Base-by-base conservation (phyloP, 2,113 vertebrate species). In the Procapra przewalskii region DNA sequence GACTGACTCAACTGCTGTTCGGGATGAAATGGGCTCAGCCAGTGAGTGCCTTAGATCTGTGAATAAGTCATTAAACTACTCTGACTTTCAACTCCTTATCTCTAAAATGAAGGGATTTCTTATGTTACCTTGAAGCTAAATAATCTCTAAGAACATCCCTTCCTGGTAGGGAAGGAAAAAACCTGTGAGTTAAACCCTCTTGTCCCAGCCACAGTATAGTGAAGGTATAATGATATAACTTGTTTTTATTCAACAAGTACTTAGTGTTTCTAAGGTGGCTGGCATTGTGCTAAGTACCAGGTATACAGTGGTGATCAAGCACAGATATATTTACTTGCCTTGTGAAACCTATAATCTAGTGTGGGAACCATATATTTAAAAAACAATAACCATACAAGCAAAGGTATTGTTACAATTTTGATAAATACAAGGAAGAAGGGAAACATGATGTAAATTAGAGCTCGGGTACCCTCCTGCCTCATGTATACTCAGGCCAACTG, bases 71-170 rank as follows among this genome's bases (percentile, higher is more conserved):
- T 93, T 94, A 96, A 96, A 86, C 50, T 50, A 33, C 27, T 88
- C 36, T 94, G 62, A 97, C 85, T 71, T 97, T 23, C 82, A 97
- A 96, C 91, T 91, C 83, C 12, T 94, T 93, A 91, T 96, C 67
- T 97, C 43, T 57, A 91, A 97, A 97, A 92, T 88, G 40, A 88
- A 90, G 31, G 31, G 23, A 81, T 86, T 93, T 94, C 75, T 94
- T 95, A 50, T 0, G 25, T 90, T 85, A 60, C 45, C 60, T 17
- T 52, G 59, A 97, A 96, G 36, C 50, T 85, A 23, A 52, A 96
- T 55, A 95, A 94, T 84, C 10, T 90, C 36, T 57, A 9, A 55
- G 45, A 92, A 48, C 29, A 88, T 60, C 29, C n/a, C 15, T 54
- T 45, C 23, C 40, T 25, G 1, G 6, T 21, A 40, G 6, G 17